Conservation (phyloP, 1,140 invertebrate species). For the Camponotus vicinus region DNA sequence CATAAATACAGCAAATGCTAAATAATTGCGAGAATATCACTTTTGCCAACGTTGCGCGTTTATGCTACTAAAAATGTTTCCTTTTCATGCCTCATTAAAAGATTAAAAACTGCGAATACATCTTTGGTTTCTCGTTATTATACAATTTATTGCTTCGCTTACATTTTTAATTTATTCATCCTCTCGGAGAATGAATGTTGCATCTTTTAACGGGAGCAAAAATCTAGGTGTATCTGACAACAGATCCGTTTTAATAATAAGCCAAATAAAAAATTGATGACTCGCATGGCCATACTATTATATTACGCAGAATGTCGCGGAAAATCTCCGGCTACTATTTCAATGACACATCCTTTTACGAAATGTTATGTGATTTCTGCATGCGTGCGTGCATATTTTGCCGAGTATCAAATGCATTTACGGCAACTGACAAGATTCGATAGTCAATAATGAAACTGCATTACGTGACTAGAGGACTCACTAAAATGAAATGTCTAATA, state of each 20-base stretch:
- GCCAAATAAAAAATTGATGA: conserved; percentile 4
- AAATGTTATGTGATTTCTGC: background rate
- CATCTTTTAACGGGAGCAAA: background rate
- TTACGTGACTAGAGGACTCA: background rate
- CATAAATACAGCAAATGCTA: conserved; percentile 43
- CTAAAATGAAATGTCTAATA: conserved; percentile 31
- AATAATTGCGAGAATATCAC: background rate
- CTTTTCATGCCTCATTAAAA: conserved; percentile 30
- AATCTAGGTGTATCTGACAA: background rate
- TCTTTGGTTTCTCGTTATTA: conserved; percentile 41
- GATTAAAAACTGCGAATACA: conserved; percentile 27
- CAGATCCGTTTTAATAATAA: conserved; percentile 17
- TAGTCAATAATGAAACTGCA: conserved; percentile 8
- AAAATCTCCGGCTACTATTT: background rate
- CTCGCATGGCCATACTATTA: background rate
- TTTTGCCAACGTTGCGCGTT: background rate
- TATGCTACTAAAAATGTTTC: conserved; percentile 26
- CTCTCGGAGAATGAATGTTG: conserved; percentile 25
- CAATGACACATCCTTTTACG: conserved; percentile 14
- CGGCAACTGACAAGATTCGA: conserved; percentile 39
- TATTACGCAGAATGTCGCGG: conserved; percentile 13
- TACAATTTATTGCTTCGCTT: conserved; percentile 42
- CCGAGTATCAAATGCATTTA: conserved; percentile 37
- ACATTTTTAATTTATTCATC: conserved; percentile 37
- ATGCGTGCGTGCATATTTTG: background rate